Evolutionary conservation across 2,113 vertebrate genomes (phyloP).

Genomic region (Mugil cephalus): DNA sequence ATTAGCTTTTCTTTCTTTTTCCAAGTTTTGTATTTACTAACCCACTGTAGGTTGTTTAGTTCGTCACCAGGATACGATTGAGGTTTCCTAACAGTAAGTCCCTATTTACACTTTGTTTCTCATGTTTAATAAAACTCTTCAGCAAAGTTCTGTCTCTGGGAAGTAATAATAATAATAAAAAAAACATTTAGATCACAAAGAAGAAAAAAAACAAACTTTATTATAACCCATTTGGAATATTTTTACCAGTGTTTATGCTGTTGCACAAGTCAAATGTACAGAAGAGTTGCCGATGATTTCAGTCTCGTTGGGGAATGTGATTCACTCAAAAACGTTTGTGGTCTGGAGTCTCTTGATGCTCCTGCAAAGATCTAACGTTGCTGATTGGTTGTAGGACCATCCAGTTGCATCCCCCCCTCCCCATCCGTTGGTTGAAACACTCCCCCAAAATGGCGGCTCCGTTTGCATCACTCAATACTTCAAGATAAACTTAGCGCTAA

Average conservation of each 20-base stretch:
- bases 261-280: slow-evolving; percentile 78
- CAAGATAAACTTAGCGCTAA: slow-evolving; percentile 24
- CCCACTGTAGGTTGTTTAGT: neutral
- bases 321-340: too few species aligned
- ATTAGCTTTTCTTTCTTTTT: neutral
- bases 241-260: slow-evolving; percentile 70
- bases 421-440: too few species aligned
- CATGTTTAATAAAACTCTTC: slow-evolving; percentile 72
- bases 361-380: too few species aligned
- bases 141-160: neutral
- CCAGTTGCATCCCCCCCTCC: too few species aligned
- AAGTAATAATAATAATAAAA: too few species aligned
- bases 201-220: slow-evolving; percentile 78
- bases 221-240: slow-evolving; percentile 78
- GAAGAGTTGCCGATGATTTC: too few species aligned
- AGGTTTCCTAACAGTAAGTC: slow-evolving; percentile 16
- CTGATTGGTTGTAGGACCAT: too few species aligned
- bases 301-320: too few species aligned
- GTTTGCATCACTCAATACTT: slow-evolving; percentile 43
- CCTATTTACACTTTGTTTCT: slow-evolving; percentile 58
- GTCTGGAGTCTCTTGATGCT: too few species aligned
- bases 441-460: slow-evolving; percentile 8
- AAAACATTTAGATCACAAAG: slow-evolving; percentile 66
- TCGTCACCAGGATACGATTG: slow-evolving; percentile 11
- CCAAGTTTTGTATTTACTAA: slow-evolving; percentile 10